phyloP scores from a whole-genome alignment of 1,140 invertebrate genomes.

The Leptestheria dahalacensis region DNA sequence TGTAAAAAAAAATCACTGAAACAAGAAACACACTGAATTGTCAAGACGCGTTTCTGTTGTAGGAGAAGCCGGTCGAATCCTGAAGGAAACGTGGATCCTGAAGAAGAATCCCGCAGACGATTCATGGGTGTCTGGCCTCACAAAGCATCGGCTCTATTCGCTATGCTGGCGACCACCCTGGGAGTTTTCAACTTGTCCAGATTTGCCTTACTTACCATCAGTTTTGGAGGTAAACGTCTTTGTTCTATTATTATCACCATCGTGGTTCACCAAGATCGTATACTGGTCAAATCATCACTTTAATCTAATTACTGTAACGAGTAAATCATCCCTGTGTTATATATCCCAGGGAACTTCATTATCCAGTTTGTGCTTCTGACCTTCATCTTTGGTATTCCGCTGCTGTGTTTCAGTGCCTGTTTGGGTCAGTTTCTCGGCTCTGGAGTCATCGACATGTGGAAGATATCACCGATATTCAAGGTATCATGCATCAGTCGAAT shows the following conservation, averaged over 20 bases:
- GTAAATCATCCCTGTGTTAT: not conserved
- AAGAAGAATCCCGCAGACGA: constrained; percentile 16
- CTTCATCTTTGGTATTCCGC: constrained; percentile 63
- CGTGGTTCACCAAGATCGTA: too few relatives aligned
- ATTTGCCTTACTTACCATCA: constrained; percentile 68
- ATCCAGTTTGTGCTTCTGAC: constrained; percentile 75
- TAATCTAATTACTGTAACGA: not conserved
- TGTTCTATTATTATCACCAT: not conserved
- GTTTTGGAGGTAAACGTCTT: constrained; percentile 57
- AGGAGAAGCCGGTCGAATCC: not conserved
- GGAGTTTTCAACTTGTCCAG: constrained; percentile 77
- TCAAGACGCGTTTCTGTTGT: not conserved
- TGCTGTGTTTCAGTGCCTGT: constrained; percentile 68
- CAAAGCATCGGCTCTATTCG: constrained; percentile 56
- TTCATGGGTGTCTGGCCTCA: constrained; percentile 55
- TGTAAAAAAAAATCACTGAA: not conserved
- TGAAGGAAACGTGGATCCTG: constrained; percentile 14
- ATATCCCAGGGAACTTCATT: constrained; percentile 71
- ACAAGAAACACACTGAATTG: not conserved
- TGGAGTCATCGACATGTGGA: constrained; percentile 81
- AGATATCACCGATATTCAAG: constrained; percentile 76
- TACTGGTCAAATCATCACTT: not conserved
- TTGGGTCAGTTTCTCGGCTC: constrained; percentile 65
- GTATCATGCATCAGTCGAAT: constrained; percentile 22
- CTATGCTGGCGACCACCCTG: constrained; percentile 64